phyloP scores from a whole-genome alignment of 2,113 vertebrate species.

The Ahaetulla prasina region DNA sequence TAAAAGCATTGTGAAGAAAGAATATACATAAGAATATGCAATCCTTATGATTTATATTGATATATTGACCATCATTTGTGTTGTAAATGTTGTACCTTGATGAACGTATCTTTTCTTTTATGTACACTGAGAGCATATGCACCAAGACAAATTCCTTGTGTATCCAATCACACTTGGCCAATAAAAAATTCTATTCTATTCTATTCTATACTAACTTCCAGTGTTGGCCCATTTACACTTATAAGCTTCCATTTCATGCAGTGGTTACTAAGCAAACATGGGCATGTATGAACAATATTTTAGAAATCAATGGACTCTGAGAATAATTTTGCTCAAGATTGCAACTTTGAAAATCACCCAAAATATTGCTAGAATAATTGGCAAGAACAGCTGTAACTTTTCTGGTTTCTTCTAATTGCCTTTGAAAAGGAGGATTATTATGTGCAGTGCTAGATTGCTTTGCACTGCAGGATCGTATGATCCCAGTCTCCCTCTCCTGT shows the following conservation, averaged over 20 bases:
- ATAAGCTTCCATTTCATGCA: not conserved
- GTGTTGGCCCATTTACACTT: not conserved
- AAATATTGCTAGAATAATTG: not conserved
- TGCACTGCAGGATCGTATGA: not conserved
- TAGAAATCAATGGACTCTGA: not conserved
- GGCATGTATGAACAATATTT: not conserved
- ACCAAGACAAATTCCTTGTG: too few species aligned
- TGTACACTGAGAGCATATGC: too few species aligned
- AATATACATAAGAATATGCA: too few species aligned
- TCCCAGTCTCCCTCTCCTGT: not conserved
- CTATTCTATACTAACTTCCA: not conserved
- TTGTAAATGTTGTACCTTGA: too few species aligned
- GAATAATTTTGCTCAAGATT: not conserved
- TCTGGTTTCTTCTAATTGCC: conserved; percentile 17
- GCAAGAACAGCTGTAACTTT: not conserved
- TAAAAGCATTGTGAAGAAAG: not conserved
- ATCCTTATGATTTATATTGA: too few species aligned
- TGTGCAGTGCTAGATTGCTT: not conserved
- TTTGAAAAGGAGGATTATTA: not conserved
- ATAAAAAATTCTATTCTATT: too few species aligned
- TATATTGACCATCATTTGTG: too few species aligned
- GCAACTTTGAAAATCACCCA: not conserved
- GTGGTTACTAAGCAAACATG: not conserved
- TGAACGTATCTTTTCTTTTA: too few species aligned
- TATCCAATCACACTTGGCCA: too few species aligned